Base-by-base conservation (phyloP, 1,140 invertebrate species). In the Galendromus occidentalis region DNA sequence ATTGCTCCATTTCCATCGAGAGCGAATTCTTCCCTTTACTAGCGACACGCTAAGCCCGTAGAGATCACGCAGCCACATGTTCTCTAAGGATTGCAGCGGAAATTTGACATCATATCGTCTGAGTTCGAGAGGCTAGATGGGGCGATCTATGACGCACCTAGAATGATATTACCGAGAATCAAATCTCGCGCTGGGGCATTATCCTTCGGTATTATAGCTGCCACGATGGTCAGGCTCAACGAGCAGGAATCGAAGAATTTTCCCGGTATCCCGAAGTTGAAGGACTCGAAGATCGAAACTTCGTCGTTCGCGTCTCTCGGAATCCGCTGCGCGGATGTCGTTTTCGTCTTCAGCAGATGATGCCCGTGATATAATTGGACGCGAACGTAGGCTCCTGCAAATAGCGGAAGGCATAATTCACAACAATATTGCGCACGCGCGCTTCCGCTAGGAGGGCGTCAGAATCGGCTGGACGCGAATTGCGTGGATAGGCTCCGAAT, bases 281-380 rank as follows among this genome's bases (percentile, higher is more conserved):
- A 72, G 0, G 71, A 70, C 66, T 76, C 75, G 67, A 75, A 74
- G 66, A 75, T 73, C 6, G 66, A 65, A 4, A 72, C 66, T 18
- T 76, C 74, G 7, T 67, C 22, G 7, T 67, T 22, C 4, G 28
- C 45, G 6, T 68, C 66, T 14, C 47, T 45, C 7, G 68, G 69
- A 17, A 69, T 44, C 14, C 45, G 44, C n/a, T 65, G 44, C 0
- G 64, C 64, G 5, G 70, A 63, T 12, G 74, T 76, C 4, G 71
- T 70, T 67, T 76, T 76, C 7, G 68, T 70, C 59, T 75, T 75
- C 47, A 73, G 67, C 39, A 71, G 42, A 66, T 73, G 73, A 20
- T 71, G 71, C 6, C 74, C 75, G 44, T 73, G 72, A 25, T 67
- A 70, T 44, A 73, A 66, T 64, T 75, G 72, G 18, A 76, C 67